Evolutionary conservation across 1,140 invertebrate species (phyloP).

Genomic region (Cherax quadricarinatus): DNA sequence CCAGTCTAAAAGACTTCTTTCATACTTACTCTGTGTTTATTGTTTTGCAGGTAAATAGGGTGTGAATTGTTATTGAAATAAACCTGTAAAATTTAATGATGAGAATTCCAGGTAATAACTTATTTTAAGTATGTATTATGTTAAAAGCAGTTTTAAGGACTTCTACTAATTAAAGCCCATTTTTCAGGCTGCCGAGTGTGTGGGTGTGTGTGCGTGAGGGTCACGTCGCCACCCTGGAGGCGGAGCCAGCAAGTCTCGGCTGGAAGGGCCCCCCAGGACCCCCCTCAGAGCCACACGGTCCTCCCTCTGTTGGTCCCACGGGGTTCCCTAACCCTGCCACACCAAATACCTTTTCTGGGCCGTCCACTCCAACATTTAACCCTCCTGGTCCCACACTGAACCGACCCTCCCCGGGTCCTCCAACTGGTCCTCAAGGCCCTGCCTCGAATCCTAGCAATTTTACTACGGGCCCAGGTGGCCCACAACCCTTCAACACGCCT

Average conservation of each 20-base stretch:
- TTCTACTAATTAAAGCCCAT: background rate
- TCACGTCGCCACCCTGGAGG: conserved; percentile 72
- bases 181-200: conserved; percentile 65
- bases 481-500: conserved; percentile 73
- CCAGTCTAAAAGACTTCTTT: no score
- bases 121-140: background rate
- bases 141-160: background rate
- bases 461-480: conserved; percentile 70
- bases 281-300: conserved; percentile 72
- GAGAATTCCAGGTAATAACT: no score
- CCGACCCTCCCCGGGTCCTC: conserved; percentile 68
- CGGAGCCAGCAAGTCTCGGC: conserved; percentile 73
- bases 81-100: no score
- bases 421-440: conserved; percentile 64
- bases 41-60: no score
- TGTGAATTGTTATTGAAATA: no score
- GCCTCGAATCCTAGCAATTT: conserved; percentile 48
- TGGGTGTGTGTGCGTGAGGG: conserved; percentile 69
- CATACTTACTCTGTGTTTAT: no score
- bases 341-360: conserved; percentile 69
- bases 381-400: conserved; percentile 66
- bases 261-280: conserved; percentile 72
- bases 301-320: conserved; percentile 71
- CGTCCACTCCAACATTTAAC: conserved; percentile 71
- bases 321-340: conserved; percentile 72